Base-by-base conservation (phyloP, 2,797 vertebrate species). In the Cirrhinus molitorella region DNA sequence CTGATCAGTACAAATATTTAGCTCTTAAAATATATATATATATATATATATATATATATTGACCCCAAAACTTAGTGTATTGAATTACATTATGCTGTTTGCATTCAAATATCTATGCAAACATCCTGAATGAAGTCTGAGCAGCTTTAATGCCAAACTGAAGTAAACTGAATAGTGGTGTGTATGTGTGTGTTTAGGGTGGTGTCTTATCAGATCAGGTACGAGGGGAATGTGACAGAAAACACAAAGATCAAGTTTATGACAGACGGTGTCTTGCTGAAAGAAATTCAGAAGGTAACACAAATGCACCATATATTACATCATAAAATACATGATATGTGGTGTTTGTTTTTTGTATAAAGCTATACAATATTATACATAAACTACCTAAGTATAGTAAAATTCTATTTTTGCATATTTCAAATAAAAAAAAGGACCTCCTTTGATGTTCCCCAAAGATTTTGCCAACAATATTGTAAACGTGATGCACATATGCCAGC, bases 201-300 rank as follows among this genome's bases (percentile, higher is more conserved):
- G n/a, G 96, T 99, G 91, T 99, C 98, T 0, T 99, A 99, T 80
- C 98, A 99, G 88, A 99, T 99, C 88, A 96, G 98, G 14, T 99
- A 98, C 0, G 98, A 99, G 84, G 98, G 98, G 25, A 99, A 98
- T 0, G 95, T 97, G 77, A 97, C 97, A 0, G 90, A 93, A 0
- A 96, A 99, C 67, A 99, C 98, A 0, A 97, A 94, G 85, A 96
- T 99, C 89, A 99, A 99, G 92, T 99, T 99, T 91, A 98, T 99
- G 98, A 99, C 98, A 0, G 98, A 99, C 0, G 98, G 98, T 0
- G 97, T 99, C 76, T 88, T 99, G 71, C 93, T 99, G 83, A 99
- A 98, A 87, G 98, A 99, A 91, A 95, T 99, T 85, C 98, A 99
- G 91, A 98, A 96, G 96, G 98, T 98, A 25, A 72, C 8, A 47